Evolutionary conservation across 2,113 vertebrate species (phyloP), one percentile per base, ranked within the genome.

Genomic region (Dascyllus trimaculatus): DNA sequence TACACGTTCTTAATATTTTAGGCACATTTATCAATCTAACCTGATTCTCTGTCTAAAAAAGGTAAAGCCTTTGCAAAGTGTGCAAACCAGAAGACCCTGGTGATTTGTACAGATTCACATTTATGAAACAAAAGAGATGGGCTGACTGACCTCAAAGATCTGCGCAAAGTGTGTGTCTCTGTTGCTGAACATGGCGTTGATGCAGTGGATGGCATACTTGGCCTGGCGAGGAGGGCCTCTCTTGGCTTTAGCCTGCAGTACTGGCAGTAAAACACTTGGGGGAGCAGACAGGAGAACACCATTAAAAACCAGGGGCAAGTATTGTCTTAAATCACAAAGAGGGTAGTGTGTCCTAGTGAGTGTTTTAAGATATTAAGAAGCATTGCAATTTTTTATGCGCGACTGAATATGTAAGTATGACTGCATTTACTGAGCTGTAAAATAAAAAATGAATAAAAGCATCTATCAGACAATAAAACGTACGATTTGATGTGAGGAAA

Each of bases 111-210:
- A 35, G 32, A 35, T 15, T 43, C 40, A 43, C 7, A 14, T 49
- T 19, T 8, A n/a, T 54, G 53, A 8, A 52, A n/a, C 3, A 25
- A 53, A 57, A 40, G 18, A 49, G 3, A 58, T 3, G 2, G 4
- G 49, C 2, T 18, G 68, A 58, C 88, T 94, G 94, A 99, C 98
- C 97, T 99, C 97, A 91, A 99, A 99, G 93, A 99, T 99, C 87
- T 99, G 97, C 81, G 97, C 98, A 86, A 99, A 99, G 91, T 99
- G 97, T 0, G 97, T 99, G 92, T 99, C 98, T 94, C 98, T 97
- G 93, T 97, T 98, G 92, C 94, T 96, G 95, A 99, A 99, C 96
- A 99, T 99, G 63, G 97, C 95, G 84, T 99, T 96, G 82, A 99
- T 99, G 87, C 98, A 99, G 89, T 98, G 96, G 93, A 99, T 97